Percentiles rank a stretch among this genome's conserved stretches.
Conservation (phyloP, 1,140 invertebrate genomes). For the Pygmarrhopalites habei region DNA sequence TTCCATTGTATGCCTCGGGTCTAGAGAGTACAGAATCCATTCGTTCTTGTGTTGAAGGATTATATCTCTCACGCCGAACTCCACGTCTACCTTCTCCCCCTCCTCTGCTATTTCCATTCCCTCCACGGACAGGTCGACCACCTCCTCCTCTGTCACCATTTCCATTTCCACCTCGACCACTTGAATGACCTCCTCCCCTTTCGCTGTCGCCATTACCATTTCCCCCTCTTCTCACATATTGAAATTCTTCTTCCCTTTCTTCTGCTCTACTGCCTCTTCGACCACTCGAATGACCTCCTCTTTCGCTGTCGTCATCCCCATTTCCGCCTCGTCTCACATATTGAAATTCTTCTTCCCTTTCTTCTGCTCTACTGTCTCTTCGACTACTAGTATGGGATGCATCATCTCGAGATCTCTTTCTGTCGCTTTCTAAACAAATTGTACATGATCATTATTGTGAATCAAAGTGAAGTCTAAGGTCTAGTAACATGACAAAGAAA, state of each 20-base stretch:
- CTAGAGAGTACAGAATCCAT: neutral
- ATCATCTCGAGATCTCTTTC: no score
- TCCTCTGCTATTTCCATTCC: neutral
- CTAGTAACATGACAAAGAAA: no score
- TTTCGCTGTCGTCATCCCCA: neutral
- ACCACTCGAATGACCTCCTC: neutral
- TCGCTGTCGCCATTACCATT: neutral
- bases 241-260: neutral
- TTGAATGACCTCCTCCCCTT: neutral
- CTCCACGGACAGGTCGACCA: neutral
- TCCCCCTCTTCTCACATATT: no score
- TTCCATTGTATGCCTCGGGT: neutral
- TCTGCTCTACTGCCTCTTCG: neutral
- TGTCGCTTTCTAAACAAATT: no score
- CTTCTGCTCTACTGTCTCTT: no score
- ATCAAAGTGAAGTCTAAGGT: no score
- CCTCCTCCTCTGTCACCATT: constrained; percentile 10
- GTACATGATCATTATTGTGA: no score
- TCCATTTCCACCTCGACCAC: constrained; percentile 9
- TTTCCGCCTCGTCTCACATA: neutral
- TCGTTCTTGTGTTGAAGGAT: neutral
- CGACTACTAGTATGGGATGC: no score
- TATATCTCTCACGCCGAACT: neutral
- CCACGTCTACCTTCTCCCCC: neutral
- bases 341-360: no score